Evolutionary conservation across 2,888 invertebrate species (phyloP).

Genomic region (Nasonovia ribisnigri): DNA sequence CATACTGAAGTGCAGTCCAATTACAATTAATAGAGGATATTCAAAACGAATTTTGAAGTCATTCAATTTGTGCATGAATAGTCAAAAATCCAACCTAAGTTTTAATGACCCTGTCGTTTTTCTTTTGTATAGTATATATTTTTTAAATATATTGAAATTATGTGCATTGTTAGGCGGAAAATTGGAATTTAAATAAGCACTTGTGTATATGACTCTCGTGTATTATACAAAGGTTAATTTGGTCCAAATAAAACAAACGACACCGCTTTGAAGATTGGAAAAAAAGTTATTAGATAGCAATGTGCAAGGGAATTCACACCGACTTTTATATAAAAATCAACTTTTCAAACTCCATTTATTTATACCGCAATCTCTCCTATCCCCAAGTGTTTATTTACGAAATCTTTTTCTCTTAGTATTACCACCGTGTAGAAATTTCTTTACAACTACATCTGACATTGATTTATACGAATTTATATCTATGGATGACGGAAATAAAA

Average conservation of each 20-base stretch:
- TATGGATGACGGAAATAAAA: constrained; percentile 2
- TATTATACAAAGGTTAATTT: constrained; percentile 11
- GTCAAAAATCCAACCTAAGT: neutral
- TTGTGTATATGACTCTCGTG: neutral
- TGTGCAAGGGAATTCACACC: neutral
- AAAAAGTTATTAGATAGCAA: constrained; percentile 35
- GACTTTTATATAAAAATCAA: constrained; percentile 24
- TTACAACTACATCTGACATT: constrained; percentile 28
- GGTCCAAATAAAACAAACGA: neutral
- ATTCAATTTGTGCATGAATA: neutral
- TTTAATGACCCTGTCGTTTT: neutral
- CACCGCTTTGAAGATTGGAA: neutral
- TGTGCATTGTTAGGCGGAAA: neutral
- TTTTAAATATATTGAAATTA: neutral
- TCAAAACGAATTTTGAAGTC: neutral
- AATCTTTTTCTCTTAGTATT: constrained; percentile 18
- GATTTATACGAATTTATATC: constrained; percentile 19
- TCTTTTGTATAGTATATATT: neutral
- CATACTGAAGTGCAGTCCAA: neutral
- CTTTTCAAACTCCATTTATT: constrained; percentile 38
- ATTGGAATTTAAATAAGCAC: constrained; percentile 15
- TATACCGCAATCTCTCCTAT: neutral
- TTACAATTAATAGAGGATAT: neutral
- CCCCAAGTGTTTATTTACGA: constrained; percentile 32
- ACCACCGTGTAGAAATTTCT: constrained; percentile 21